Conservation (phyloP, 1,140 invertebrate species). For the Rhagoletis pomonella region DNA sequence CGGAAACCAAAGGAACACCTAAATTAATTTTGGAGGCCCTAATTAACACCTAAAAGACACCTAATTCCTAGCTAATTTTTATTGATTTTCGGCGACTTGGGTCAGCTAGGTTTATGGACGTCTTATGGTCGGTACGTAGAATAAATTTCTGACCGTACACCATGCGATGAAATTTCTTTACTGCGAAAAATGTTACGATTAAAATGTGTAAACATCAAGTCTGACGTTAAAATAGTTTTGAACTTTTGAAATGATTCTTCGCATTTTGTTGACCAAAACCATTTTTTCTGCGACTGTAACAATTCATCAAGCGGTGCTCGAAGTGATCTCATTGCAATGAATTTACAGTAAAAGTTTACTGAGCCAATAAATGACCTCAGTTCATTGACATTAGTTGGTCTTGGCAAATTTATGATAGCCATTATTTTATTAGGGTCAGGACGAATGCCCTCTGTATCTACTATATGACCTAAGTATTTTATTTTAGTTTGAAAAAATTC, state of each 20-base stretch:
- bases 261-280: slow-evolving; percentile 14
- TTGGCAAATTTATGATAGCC: slow-evolving; percentile 63
- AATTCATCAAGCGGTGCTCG: slow-evolving; percentile 54
- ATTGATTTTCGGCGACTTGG: no score
- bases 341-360: slow-evolving; percentile 62
- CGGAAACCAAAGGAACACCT: no score
- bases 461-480: slow-evolving; percentile 61
- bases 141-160: slow-evolving; percentile 67
- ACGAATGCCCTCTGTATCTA: slow-evolving; percentile 65
- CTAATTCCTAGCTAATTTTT: no score
- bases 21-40: no score
- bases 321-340: slow-evolving; percentile 55
- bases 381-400: slow-evolving; percentile 55
- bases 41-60: no score
- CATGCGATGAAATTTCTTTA: slow-evolving; percentile 70
- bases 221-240: neutral
- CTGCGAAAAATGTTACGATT: slow-evolving; percentile 68
- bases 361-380: slow-evolving; percentile 60
- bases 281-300: slow-evolving; percentile 49
- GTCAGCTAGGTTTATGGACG: no score
- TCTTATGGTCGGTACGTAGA: slow-evolving; percentile 58
- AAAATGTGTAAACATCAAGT: slow-evolving; percentile 21
- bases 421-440: slow-evolving; percentile 68
- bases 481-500: slow-evolving; percentile 43
- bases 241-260: slow-evolving; percentile 20